Conservation (phyloP, 2,888 invertebrate species). For the Andrena praecox region DNA sequence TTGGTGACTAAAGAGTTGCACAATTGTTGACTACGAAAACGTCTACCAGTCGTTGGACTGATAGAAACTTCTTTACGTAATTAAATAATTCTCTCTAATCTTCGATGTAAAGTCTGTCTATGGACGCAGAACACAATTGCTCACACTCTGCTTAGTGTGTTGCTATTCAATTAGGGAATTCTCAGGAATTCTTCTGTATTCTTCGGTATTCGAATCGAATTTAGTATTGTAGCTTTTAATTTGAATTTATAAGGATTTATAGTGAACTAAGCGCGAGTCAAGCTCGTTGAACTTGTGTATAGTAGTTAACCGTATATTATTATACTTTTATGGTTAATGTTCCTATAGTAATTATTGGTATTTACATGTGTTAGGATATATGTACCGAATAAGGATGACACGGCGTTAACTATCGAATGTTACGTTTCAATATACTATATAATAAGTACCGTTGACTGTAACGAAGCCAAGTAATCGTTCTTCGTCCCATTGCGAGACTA, state of each 20-base stretch:
- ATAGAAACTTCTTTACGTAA: background rate
- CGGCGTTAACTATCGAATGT: background rate
- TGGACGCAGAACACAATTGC: background rate
- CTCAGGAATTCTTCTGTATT: too few relatives aligned
- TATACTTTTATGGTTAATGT: conserved; percentile 26
- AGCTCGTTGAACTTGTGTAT: conserved; percentile 4
- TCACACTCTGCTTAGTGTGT: background rate
- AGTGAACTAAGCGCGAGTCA: background rate
- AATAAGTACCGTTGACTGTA: background rate
- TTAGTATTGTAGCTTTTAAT: conserved; percentile 4
- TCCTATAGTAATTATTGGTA: conserved; percentile 49
- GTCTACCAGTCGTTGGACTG: too few relatives aligned
- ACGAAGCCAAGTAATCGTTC: background rate
- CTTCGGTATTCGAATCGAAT: background rate
- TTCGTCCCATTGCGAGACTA: background rate
- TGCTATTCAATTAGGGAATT: background rate
- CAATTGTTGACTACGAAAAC: conserved; percentile 4
- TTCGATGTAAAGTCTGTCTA: background rate
- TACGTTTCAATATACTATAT: background rate
- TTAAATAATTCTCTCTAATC: background rate
- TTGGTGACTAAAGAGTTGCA: conserved; percentile 15
- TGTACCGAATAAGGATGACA: conserved; percentile 7
- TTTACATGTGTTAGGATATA: conserved; percentile 27
- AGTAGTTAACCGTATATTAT: conserved; percentile 21
- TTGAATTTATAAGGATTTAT: background rate